Percentiles rank a stretch among this genome's conserved stretches.
Evolutionary conservation across 2,797 vertebrate species (phyloP).

Genomic region (Acanthurus tractus): DNA sequence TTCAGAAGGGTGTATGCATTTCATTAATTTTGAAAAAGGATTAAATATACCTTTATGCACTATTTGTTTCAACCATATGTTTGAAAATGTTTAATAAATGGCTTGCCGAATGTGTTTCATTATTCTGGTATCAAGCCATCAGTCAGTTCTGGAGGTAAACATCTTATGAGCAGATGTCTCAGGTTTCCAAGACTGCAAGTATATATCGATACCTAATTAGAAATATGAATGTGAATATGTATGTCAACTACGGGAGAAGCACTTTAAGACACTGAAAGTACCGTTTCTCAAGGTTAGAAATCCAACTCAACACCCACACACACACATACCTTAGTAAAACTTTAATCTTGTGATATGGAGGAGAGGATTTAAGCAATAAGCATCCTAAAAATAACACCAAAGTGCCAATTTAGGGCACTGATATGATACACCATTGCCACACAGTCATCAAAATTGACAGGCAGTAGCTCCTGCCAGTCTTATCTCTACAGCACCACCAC

Average conservation of each 20-base stretch:
- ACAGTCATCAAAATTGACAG: constrained; percentile 64
- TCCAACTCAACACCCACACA: constrained; percentile 47
- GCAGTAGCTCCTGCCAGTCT: constrained; percentile 46
- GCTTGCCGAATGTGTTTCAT: background rate
- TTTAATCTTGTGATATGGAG: constrained; percentile 76
- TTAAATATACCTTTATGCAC: no score
- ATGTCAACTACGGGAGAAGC: constrained; percentile 39
- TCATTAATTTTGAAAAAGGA: no score
- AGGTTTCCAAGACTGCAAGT: constrained; percentile 12
- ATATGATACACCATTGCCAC: constrained; percentile 45
- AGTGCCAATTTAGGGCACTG: constrained; percentile 58
- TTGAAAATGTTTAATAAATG: no score
- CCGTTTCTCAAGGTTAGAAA: constrained; percentile 54
- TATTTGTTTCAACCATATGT: no score
- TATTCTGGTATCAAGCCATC: background rate
- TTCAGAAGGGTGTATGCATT: no score
- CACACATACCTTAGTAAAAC: constrained; percentile 58
- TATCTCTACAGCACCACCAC: constrained; percentile 47
- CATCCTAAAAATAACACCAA: constrained; percentile 72
- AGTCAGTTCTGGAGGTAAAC: background rate
- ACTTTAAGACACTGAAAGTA: constrained; percentile 35
- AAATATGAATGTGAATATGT: constrained; percentile 29
- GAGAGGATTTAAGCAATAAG: constrained; percentile 67
- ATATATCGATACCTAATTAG: constrained; percentile 22
- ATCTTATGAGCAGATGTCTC: constrained; percentile 15